Conservation (phyloP, 2,113 vertebrate species). For the Mionectes macconnelli region DNA sequence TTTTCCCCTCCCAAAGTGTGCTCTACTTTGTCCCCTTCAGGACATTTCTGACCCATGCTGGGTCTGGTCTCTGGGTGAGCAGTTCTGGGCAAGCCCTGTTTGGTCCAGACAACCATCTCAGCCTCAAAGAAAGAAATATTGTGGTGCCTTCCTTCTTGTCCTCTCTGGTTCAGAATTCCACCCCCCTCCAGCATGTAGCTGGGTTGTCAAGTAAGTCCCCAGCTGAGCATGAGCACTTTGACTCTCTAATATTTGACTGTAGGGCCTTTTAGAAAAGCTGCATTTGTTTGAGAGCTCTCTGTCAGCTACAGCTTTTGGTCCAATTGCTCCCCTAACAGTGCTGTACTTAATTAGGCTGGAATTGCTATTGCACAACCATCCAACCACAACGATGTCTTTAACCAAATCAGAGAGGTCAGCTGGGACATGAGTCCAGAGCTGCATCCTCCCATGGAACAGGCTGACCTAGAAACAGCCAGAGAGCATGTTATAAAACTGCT, state of each 20-base stretch:
- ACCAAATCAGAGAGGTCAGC: slow-evolving; percentile 1
- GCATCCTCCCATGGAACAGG: slow-evolving; percentile 1
- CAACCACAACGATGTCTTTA: not conserved
- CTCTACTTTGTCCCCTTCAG: not conserved
- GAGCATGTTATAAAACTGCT: not conserved
- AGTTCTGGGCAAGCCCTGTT: not conserved
- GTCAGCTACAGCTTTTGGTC: slow-evolving; percentile 20
- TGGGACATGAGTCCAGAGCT: not conserved
- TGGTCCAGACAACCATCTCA: not conserved
- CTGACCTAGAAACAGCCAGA: slow-evolving; percentile 59
- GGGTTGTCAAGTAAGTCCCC: not conserved
- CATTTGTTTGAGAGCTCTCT: slow-evolving; percentile 15
- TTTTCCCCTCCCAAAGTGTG: not conserved
- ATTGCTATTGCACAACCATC: slow-evolving; percentile 9
- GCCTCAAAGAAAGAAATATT: not conserved
- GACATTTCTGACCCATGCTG: not conserved
- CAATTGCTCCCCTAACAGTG: slow-evolving; percentile 23
- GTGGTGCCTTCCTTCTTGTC: not conserved
- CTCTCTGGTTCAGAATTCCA: not conserved
- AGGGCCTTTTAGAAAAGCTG: slow-evolving; percentile 11
- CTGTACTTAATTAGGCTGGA: slow-evolving; percentile 32
- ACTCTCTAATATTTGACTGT: slow-evolving; percentile 4
- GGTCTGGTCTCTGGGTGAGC: not conserved
- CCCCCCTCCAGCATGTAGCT: not conserved
- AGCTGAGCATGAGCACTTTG: not conserved